Base-by-base conservation (phyloP, 2,888 invertebrate genomes). In the Oxytorus armatus region DNA sequence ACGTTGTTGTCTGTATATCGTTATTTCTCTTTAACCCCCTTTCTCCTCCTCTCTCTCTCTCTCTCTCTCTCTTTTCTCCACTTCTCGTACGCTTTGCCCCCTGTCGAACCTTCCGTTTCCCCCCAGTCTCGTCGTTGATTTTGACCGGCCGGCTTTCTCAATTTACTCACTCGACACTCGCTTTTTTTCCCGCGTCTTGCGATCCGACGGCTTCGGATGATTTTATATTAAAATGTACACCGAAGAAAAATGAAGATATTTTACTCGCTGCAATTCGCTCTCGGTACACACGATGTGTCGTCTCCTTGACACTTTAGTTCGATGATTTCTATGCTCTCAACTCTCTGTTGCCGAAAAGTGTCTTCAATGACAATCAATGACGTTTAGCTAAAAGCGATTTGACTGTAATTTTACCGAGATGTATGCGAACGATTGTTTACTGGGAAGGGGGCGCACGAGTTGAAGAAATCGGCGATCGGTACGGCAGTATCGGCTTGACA, bases 1-100 rank as follows among this genome's bases (percentile, higher is more conserved):
- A 73, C 80, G 80, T 77, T 80, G 80, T 80, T 74, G 80, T 80
- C 49, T 29, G 68, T 69, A 49, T 69, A 69, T 55, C 72, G 61
- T 42, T 75, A 25, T 65, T 51, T 75, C 79, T 55, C 65, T 49
- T 42, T 8, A 4, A 8, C n/a, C 16, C 59, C 25, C 47, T 36
- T 44, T 29, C 29, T 14, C 49, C 16, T 5, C 42, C 29, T 44
- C 53, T 42, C 39, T 47, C 21, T n/a, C 55, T 33, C 33, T 42
- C 42, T 49, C 70, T 33, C 69, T 10, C 53, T 10, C 42, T 14
- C n/a, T 18, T 39, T 11, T 39, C 63, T 39, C 69, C 18, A 36
- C 55, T 73, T 74, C 36, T 8, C 55, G 42, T 47, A 25, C 42
- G 51, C 44, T 61, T 36, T 14, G 14, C 44, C 49, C n/a, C 33